Evolutionary conservation across 2,888 invertebrate genomes (phyloP).

Genomic region (Amiota minor): DNA sequence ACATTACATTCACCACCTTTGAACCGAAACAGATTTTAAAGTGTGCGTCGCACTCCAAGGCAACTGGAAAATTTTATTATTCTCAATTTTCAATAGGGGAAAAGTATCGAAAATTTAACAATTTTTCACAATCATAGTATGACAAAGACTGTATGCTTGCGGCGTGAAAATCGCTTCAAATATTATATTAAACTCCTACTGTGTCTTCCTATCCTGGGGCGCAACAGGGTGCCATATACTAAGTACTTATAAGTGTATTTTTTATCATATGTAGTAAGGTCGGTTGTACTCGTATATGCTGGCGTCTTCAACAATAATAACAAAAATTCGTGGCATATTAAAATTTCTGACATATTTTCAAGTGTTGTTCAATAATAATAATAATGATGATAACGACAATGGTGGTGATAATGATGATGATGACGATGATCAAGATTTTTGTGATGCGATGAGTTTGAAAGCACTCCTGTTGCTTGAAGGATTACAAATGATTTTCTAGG

Average conservation of each 20-base stretch:
- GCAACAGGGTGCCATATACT: conserved; percentile 45
- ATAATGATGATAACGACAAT: neutral
- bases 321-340: conserved; percentile 57
- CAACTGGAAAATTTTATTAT: conserved; percentile 58
- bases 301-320: conserved; percentile 21
- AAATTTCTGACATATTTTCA: conserved; percentile 63
- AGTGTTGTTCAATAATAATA: conserved; percentile 49
- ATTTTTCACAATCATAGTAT: neutral
- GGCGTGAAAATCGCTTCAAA: conserved; percentile 25
- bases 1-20: conserved; percentile 61
- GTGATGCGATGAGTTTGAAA: no score
- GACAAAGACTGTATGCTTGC: neutral
- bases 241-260: neutral
- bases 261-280: neutral
- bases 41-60: conserved; percentile 19
- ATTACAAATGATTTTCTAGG: conserved; percentile 59
- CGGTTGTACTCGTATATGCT: neutral
- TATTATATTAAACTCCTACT: conserved; percentile 55
- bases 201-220: conserved; percentile 46
- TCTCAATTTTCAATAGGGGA: conserved; percentile 58
- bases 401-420: no score
- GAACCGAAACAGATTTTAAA: conserved; percentile 23
- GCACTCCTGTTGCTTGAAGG: conserved; percentile 35
- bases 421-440: no score
- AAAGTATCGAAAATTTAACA: neutral